Evolutionary conservation across 2,113 vertebrate species (phyloP).

Genomic region (Lophius piscatorius): DNA sequence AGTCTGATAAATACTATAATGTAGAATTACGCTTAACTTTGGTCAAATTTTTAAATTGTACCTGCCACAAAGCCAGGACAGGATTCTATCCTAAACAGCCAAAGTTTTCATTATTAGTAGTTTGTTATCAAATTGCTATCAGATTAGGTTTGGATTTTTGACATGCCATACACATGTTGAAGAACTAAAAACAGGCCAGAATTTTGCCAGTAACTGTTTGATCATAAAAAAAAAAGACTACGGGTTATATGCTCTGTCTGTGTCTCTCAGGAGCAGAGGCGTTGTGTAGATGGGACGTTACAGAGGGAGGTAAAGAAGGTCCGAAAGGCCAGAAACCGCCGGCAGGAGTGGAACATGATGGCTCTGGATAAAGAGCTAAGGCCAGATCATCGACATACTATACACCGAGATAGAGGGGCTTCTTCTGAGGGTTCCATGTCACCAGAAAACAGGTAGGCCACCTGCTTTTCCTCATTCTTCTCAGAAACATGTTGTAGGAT

Average conservation of each 20-base stretch:
- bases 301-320: constrained; percentile 99
- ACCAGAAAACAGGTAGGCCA: constrained; percentile 91
- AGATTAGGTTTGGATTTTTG: too few relatives aligned
- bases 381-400: constrained; percentile 94
- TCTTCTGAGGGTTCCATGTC: constrained; percentile 97
- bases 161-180: too few relatives aligned
- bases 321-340: constrained; percentile 97
- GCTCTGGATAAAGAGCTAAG: constrained; percentile 99
- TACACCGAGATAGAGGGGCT: constrained; percentile 90
- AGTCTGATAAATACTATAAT: background rate
- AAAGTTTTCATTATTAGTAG: too few relatives aligned
- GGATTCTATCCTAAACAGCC: too few relatives aligned
- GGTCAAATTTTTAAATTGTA: background rate
- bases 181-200: too few relatives aligned
- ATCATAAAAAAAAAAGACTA: too few relatives aligned
- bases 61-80: background rate
- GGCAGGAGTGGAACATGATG: constrained; percentile 99
- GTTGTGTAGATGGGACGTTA: constrained; percentile 91
- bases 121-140: too few relatives aligned
- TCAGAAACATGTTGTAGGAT: background rate
- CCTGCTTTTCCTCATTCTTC: background rate
- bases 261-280: constrained; percentile 89
- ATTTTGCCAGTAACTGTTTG: too few relatives aligned
- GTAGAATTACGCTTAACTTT: background rate
- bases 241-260: too few relatives aligned